A percentile compares a stretch with the other conserved stretches of the same genome.
phyloP scores from a whole-genome alignment of 2,797 vertebrate genomes.

The Pseudopleuronectes americanus region DNA sequence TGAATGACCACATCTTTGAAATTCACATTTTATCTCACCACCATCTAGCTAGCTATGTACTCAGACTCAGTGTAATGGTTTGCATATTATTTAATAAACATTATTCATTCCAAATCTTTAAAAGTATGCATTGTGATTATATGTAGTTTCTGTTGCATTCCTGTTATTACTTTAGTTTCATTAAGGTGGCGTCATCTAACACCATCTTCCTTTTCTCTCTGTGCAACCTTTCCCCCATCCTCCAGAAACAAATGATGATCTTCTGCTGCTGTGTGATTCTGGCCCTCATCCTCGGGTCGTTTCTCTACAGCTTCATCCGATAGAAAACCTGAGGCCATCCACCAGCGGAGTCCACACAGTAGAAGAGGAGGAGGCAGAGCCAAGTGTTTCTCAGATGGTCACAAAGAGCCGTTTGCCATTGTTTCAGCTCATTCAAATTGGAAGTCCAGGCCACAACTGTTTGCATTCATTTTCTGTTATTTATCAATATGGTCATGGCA shows the following conservation, averaged over 20 bases:
- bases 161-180: neutral
- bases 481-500: conserved; percentile 1
- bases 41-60: too few relatives aligned
- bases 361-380: conserved; percentile 11
- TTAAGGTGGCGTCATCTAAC: neutral
- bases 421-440: conserved; percentile 12
- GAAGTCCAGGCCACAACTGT: conserved; percentile 4
- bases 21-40: too few relatives aligned
- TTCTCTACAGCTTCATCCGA: conserved; percentile 91
- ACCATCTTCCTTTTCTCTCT: conserved; percentile 9
- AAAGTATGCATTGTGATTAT: neutral
- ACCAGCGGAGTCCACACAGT: conserved; percentile 6
- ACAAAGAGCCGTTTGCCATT: conserved; percentile 10
- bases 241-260: conserved; percentile 98
- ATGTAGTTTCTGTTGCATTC: neutral
- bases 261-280: conserved; percentile 92
- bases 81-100: too few relatives aligned
- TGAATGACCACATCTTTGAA: too few relatives aligned
- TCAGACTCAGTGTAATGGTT: too few relatives aligned
- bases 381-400: neutral
- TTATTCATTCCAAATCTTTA: neutral
- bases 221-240: conserved; percentile 23
- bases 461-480: conserved; percentile 9
- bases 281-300: conserved; percentile 86
- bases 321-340: conserved; percentile 62